Percentiles rank a stretch among this genome's conserved stretches.
Evolutionary conservation across 2,797 vertebrate species (phyloP).

Genomic region (Mormyrus proboscirostris): DNA sequence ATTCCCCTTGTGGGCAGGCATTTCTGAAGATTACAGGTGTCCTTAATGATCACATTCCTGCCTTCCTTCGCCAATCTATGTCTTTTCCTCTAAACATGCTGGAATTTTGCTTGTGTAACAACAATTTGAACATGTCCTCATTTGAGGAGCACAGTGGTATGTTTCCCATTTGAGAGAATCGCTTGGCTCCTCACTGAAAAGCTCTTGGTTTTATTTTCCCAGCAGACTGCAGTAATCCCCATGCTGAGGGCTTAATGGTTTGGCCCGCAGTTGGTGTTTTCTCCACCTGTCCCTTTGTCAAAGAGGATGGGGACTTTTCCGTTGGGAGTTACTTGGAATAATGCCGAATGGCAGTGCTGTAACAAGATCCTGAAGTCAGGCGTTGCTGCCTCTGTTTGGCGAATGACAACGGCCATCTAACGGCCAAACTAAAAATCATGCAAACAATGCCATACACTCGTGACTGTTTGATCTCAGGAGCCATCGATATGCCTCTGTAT

Average conservation of each 20-base stretch:
- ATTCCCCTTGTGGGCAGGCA: neutral
- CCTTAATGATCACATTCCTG: slow-evolving; percentile 8
- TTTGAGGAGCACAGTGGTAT: slow-evolving; percentile 9
- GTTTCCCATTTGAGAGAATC: neutral
- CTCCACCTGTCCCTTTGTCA: slow-evolving; percentile 36
- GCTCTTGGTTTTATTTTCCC: neutral
- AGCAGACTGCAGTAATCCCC: neutral
- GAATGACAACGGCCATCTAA: neutral
- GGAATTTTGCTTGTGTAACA: slow-evolving; percentile 20
- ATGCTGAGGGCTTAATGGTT: slow-evolving; percentile 24
- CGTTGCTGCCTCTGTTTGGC: neutral
- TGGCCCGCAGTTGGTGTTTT: slow-evolving; percentile 22
- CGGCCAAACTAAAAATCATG: neutral
- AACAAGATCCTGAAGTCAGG: slow-evolving; percentile 28
- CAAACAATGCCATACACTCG: neutral
- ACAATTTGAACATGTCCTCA: neutral
- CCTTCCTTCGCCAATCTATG: neutral
- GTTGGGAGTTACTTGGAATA: slow-evolving; percentile 27
- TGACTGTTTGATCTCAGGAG: slow-evolving; percentile 17
- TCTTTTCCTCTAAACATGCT: neutral
- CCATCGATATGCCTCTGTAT: slow-evolving; percentile 5
- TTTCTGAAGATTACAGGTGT: slow-evolving; percentile 6
- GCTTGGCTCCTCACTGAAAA: neutral
- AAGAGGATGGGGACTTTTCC: slow-evolving; percentile 28
- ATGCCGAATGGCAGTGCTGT: slow-evolving; percentile 25